Percentiles rank a stretch among this genome's conserved stretches.
These are phyloP conservation scores for Pelobates fuscus DNA, from an alignment of 2,113 vertebrate species.

Conservation along the genomic window DNA sequence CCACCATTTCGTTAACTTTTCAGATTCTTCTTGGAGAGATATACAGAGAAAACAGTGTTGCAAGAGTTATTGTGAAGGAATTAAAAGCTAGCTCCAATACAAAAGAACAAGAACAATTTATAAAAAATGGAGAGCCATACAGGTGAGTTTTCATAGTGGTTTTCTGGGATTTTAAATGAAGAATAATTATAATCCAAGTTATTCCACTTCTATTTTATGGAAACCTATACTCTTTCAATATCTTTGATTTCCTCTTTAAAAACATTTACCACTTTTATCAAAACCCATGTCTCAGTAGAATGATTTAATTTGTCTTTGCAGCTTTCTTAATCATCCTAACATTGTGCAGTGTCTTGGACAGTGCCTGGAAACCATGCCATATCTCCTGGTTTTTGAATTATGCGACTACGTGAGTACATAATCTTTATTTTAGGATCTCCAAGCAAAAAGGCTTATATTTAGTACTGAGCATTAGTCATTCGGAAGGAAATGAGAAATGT, in stretches of 20 bases:
- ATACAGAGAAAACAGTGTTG: constrained; percentile 83
- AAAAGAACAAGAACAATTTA: constrained; percentile 91
- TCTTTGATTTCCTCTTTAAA: no score
- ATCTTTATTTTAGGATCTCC: background rate
- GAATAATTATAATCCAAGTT: no score
- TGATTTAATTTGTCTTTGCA: no score
- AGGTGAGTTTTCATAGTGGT: constrained; percentile 74
- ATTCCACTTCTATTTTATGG: no score
- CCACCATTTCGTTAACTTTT: no score
- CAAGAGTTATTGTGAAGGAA: constrained; percentile 90
- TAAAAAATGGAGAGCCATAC: constrained; percentile 92
- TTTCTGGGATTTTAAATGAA: no score
- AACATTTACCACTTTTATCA: no score
- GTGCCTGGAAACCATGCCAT: constrained; percentile 92
- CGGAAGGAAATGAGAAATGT: no score
- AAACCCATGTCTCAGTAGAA: no score
- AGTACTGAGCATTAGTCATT: no score
- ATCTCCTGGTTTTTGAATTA: constrained; percentile 92
- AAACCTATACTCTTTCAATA: no score
- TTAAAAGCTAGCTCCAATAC: constrained; percentile 85
- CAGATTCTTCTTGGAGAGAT: constrained; percentile 94
- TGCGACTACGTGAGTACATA: constrained; percentile 90
- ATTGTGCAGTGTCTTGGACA: constrained; percentile 92
- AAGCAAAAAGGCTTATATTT: no score
- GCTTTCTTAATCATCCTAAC: constrained; percentile 87